A percentile compares a stretch with the other conserved stretches of the same genome.
Conservation (phyloP, 2,797 vertebrate species). For the Menidia menidia region DNA sequence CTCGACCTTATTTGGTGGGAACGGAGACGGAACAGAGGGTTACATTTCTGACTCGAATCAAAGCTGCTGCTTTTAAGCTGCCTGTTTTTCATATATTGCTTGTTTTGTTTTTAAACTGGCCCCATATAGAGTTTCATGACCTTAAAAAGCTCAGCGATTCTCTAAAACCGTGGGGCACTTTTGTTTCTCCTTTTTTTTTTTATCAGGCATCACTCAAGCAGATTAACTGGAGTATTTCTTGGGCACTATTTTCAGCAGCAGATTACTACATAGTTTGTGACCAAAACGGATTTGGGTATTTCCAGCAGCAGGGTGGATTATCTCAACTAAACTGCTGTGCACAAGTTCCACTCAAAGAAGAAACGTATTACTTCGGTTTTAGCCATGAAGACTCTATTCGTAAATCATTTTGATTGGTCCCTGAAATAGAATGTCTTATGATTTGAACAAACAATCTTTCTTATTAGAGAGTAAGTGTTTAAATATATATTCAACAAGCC, state of each 20-base stretch:
- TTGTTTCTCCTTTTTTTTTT: too few species aligned
- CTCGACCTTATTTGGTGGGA: too few species aligned
- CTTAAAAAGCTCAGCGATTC: not conserved
- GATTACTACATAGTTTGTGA: conserved; percentile 9
- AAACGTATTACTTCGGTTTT: conserved; percentile 1
- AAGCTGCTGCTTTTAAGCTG: not conserved
- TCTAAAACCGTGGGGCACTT: not conserved
- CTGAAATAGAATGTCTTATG: not conserved
- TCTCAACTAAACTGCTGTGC: conserved; percentile 12
- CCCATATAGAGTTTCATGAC: not conserved
- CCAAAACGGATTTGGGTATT: conserved; percentile 14
- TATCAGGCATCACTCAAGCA: not conserved
- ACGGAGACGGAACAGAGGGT: not conserved
- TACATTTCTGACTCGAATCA: not conserved
- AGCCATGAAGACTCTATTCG: not conserved
- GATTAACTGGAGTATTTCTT: conserved; percentile 13
- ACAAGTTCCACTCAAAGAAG: not conserved
- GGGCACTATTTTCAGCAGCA: conserved; percentile 18
- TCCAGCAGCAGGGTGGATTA: conserved; percentile 11
- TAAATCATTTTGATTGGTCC: not conserved
- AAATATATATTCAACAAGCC: not conserved
- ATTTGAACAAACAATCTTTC: not conserved
- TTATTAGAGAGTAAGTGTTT: not conserved
- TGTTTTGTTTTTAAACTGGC: conserved; percentile 5
- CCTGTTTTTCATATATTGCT: not conserved